phyloP scores from a whole-genome alignment of 2,797 vertebrate species.

The Sebastes trivittatus region DNA sequence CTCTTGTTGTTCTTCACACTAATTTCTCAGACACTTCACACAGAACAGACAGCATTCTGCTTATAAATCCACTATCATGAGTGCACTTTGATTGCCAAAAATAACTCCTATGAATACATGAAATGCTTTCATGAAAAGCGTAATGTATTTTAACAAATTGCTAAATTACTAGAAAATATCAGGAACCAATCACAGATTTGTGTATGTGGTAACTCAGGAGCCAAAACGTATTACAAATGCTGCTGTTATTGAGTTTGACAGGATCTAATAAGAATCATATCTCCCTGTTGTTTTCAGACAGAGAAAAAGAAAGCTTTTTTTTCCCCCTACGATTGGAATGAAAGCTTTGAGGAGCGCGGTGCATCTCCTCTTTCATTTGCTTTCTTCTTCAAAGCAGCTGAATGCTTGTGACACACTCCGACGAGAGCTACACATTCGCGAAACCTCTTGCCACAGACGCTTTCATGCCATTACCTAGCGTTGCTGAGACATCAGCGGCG shows the following conservation, averaged over 20 bases:
- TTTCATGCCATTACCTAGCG: conserved; percentile 38
- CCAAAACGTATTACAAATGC: not conserved
- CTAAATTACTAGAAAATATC: conserved; percentile 25
- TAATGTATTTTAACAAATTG: conserved; percentile 24
- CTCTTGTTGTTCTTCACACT: not conserved
- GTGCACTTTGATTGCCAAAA: conserved; percentile 10
- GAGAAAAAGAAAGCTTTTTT: not conserved
- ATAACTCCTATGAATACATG: not conserved
- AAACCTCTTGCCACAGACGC: conserved; percentile 26
- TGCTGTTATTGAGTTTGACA: conserved; percentile 36
- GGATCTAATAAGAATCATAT: conserved; percentile 39
- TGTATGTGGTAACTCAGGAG: not conserved
- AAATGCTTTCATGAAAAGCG: conserved; percentile 13
- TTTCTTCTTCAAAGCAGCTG: conserved; percentile 57
- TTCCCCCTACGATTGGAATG: conserved; percentile 4
- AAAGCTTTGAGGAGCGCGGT: conserved; percentile 32
- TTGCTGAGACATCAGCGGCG: conserved; percentile 19
- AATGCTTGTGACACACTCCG: conserved; percentile 40
- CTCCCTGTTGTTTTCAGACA: conserved; percentile 32
- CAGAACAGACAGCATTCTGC: not conserved
- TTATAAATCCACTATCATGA: conserved; percentile 13
- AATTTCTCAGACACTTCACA: conserved; percentile 6
- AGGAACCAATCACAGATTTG: not conserved
- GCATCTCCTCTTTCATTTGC: conserved; percentile 47
- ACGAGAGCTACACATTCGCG: conserved; percentile 20